phyloP scores from a whole-genome alignment of 2,113 vertebrate genomes.

The Hucho hucho region DNA sequence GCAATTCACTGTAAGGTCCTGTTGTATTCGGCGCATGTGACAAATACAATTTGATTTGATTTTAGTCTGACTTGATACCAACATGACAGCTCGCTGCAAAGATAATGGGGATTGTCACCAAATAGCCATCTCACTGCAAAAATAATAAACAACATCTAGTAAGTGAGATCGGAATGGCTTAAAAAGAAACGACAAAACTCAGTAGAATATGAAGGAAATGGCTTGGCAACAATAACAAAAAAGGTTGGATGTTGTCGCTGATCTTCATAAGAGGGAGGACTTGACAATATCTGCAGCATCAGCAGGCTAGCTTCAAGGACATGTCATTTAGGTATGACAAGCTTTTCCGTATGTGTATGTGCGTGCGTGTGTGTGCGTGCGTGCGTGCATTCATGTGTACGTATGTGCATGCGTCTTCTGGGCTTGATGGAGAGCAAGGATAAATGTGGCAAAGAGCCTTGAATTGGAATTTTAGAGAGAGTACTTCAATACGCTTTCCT shows the following conservation, averaged over 20 bases:
- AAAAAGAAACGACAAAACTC: too few relatives aligned
- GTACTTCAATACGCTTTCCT: too few relatives aligned
- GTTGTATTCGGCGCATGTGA: too few relatives aligned
- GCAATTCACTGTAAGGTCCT: too few relatives aligned
- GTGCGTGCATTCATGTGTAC: not conserved
- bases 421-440: too few relatives aligned
- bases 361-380: not conserved
- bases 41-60: too few relatives aligned
- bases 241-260: too few relatives aligned
- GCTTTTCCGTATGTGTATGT: not conserved
- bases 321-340: not conserved
- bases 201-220: too few relatives aligned
- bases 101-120: not conserved
- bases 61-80: not conserved
- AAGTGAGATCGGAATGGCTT: not conserved
- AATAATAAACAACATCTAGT: not conserved
- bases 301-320: not conserved
- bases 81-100: not conserved
- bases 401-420: not conserved
- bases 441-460: too few relatives aligned
- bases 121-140: not conserved
- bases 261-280: too few relatives aligned
- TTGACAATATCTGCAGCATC: constrained; percentile 6
- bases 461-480: too few relatives aligned
- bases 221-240: too few relatives aligned